These are phyloP conservation scores for Papilio demoleus DNA, from an alignment of 2,888 invertebrate species.

Conservation along the genomic window DNA sequence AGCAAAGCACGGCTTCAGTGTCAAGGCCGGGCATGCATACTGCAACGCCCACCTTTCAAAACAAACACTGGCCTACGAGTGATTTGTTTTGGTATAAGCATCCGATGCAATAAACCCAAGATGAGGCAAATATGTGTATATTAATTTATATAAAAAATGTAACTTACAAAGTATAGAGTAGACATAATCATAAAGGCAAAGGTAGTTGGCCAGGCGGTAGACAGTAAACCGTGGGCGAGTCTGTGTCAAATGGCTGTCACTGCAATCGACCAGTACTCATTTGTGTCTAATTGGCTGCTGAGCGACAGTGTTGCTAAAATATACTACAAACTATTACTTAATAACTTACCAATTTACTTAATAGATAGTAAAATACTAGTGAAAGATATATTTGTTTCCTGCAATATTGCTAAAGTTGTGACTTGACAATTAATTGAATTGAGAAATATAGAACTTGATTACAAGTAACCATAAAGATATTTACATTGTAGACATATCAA, in stretches of 20 bases:
- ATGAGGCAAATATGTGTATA: background rate
- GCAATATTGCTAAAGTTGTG: background rate
- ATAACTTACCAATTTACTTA: slow-evolving; percentile 6
- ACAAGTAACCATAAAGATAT: too few relatives aligned
- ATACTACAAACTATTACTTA: slow-evolving; percentile 38
- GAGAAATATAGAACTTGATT: background rate
- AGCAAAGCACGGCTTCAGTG: slow-evolving; percentile 19
- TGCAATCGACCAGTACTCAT: slow-evolving; percentile 2
- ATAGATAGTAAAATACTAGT: slow-evolving; percentile 1
- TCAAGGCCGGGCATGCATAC: slow-evolving; percentile 22
- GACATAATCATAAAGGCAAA: background rate
- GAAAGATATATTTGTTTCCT: background rate
- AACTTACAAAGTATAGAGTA: too few relatives aligned
- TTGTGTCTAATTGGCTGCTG: slow-evolving; percentile 13
- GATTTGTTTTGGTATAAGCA: background rate
- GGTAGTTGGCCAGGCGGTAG: background rate
- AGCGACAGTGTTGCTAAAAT: slow-evolving; percentile 13
- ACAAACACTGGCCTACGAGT: slow-evolving; percentile 2
- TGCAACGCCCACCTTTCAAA: slow-evolving; percentile 6
- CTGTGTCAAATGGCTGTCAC: slow-evolving; percentile 12
- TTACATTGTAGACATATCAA: too few relatives aligned
- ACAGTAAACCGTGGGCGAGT: slow-evolving; percentile 10
- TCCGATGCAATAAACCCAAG: background rate
- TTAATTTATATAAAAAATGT: background rate
- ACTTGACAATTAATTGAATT: background rate